Conservation (phyloP, 64 coral and sea anemone species). For the Stichodactyla helianthus region DNA sequence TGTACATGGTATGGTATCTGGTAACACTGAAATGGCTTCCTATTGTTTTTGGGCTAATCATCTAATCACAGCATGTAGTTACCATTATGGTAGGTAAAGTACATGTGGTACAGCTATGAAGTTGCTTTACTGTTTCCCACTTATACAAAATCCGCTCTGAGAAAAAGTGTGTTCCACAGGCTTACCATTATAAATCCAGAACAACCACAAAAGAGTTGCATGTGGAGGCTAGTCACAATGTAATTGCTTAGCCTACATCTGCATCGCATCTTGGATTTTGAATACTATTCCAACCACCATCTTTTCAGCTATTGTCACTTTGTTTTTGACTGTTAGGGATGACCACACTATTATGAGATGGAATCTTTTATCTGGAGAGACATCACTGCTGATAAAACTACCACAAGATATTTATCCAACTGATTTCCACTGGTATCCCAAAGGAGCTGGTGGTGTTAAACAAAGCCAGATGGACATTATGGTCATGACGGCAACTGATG, state of each 20-base stretch:
- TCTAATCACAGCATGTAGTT: too few species aligned
- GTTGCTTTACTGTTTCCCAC: constrained; percentile 64
- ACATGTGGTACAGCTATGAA: constrained; percentile 50
- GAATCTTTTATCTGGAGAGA: constrained; percentile 11
- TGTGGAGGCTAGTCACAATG: too few species aligned
- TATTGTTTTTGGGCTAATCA: too few species aligned
- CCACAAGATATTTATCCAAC: constrained; percentile 83
- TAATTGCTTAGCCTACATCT: neutral
- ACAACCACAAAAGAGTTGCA: too few species aligned
- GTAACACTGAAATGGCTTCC: too few species aligned
- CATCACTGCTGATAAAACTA: constrained; percentile 59
- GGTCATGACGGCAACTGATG: constrained; percentile 92
- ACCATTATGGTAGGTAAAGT: too few species aligned
- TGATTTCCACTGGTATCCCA: constrained; percentile 94
- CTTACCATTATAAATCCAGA: too few species aligned
- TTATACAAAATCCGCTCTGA: neutral
- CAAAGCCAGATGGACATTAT: constrained; percentile 85
- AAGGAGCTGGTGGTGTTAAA: constrained; percentile 75
- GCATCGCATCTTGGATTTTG: neutral
- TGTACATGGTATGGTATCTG: too few species aligned
- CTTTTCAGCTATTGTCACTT: neutral
- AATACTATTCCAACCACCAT: neutral
- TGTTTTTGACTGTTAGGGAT: neutral
- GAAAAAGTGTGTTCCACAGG: neutral
- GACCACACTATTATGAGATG: neutral